These are phyloP conservation scores for Syrrhaptes paradoxus DNA, from an alignment of 2,113 vertebrate species.

Conservation along the genomic window DNA sequence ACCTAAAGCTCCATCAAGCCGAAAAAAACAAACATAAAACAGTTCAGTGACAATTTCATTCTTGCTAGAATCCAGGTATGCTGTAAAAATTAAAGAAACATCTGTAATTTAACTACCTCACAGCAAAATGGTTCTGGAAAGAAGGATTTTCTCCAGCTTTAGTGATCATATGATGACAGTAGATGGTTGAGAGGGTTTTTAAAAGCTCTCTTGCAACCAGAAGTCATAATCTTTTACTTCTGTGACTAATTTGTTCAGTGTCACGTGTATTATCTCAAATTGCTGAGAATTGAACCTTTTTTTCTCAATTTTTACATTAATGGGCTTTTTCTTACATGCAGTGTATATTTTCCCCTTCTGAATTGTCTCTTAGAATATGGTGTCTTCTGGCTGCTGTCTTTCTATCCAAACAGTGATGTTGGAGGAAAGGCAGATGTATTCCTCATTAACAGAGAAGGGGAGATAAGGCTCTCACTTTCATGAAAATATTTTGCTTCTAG, in stretches of 20 bases:
- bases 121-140: neutral
- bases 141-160: neutral
- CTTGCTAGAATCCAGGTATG: neutral
- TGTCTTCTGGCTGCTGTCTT: neutral
- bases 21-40: neutral
- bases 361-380: neutral
- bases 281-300: neutral
- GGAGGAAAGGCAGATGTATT: neutral
- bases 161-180: neutral
- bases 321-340: neutral
- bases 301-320: neutral
- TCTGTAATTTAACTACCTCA: neutral
- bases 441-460: neutral
- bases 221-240: neutral
- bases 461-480: neutral
- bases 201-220: neutral
- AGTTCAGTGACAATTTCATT: neutral
- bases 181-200: neutral
- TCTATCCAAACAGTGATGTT: accelerated
- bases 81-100: neutral
- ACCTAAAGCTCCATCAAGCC: no score
- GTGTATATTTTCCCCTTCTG: neutral
- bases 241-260: neutral
- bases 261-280: neutral
- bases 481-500: neutral